A percentile compares a stretch with the other conserved stretches of the same genome.
Evolutionary conservation across 2,888 invertebrate species (phyloP).

Genomic region (Lamellibrachia satsuma): DNA sequence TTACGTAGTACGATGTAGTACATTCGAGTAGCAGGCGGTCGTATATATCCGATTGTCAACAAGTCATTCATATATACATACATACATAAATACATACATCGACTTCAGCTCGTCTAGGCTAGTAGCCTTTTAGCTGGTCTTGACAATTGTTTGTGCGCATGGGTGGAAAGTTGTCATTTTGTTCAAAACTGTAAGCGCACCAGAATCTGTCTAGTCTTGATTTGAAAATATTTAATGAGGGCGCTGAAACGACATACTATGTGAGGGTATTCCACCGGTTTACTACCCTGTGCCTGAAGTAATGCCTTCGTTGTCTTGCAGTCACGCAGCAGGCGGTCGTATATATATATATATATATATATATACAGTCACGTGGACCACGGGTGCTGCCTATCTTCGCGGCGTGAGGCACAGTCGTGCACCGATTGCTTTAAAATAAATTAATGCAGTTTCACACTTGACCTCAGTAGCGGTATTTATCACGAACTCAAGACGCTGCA

Average conservation of each 20-base stretch:
- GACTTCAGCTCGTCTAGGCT: no score
- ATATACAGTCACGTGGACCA: neutral
- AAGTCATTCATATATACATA: no score
- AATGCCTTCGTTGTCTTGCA: neutral
- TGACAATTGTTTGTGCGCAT: no score
- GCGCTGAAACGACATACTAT: no score
- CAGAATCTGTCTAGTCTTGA: no score
- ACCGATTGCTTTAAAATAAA: neutral
- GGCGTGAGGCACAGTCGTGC: neutral
- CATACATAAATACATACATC: no score
- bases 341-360: neutral
- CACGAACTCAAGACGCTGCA: neutral
- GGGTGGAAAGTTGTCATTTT: no score
- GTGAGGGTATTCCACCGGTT: no score
- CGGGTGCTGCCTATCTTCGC: neutral
- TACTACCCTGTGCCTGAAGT: no score
- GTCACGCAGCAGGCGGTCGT: neutral
- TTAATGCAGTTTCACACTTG: slow-evolving; percentile 5
- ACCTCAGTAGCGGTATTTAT: neutral
- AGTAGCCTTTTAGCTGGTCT: no score
- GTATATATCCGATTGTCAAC: neutral
- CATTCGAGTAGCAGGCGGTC: neutral
- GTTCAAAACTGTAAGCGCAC: no score
- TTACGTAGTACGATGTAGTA: neutral
- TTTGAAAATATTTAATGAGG: no score